Evolutionary conservation across 2,888 invertebrate species (phyloP).

Genomic region (Lepidocyrtinus sp.): DNA sequence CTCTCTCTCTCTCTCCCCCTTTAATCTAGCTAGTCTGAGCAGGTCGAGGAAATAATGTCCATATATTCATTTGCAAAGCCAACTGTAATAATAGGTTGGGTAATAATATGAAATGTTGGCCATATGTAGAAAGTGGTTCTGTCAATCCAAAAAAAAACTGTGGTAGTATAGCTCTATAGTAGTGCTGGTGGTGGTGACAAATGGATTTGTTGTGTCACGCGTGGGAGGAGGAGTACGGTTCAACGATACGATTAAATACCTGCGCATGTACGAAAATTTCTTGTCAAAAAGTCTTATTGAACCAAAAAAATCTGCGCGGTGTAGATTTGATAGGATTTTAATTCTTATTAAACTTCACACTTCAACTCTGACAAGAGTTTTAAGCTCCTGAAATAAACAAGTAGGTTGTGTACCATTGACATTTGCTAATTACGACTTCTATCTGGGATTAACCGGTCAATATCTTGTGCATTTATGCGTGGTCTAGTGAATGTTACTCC

Average conservation of each 20-base stretch:
- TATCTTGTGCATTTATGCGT: background rate
- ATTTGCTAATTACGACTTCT: background rate
- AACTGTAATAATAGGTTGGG: slow-evolving; percentile 23
- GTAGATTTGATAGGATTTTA: background rate
- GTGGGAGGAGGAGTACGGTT: slow-evolving; percentile 1
- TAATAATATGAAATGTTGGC: slow-evolving; percentile 42
- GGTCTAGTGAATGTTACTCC: too few relatives aligned
- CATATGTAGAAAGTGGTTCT: slow-evolving; percentile 59
- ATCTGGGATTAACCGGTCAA: slow-evolving; percentile 10
- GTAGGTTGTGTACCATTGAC: background rate
- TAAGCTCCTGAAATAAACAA: background rate
- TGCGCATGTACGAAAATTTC: too few relatives aligned
- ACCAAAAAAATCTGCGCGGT: too few relatives aligned
- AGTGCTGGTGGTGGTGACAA: slow-evolving; percentile 44
- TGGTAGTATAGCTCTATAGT: background rate
- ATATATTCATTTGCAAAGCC: slow-evolving; percentile 7
- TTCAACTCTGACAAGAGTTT: background rate
- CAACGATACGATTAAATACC: slow-evolving; percentile 13
- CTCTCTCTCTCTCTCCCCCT: too few relatives aligned
- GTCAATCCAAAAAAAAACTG: slow-evolving; percentile 30
- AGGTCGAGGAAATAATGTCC: slow-evolving; percentile 5
- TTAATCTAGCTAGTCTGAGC: too few relatives aligned
- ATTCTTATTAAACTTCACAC: background rate
- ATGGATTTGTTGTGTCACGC: slow-evolving; percentile 44
- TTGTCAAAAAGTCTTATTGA: too few relatives aligned